These are phyloP conservation scores for Petrocephalus zakoni DNA, from an alignment of 2,113 vertebrate genomes.

Conservation along the genomic window DNA sequence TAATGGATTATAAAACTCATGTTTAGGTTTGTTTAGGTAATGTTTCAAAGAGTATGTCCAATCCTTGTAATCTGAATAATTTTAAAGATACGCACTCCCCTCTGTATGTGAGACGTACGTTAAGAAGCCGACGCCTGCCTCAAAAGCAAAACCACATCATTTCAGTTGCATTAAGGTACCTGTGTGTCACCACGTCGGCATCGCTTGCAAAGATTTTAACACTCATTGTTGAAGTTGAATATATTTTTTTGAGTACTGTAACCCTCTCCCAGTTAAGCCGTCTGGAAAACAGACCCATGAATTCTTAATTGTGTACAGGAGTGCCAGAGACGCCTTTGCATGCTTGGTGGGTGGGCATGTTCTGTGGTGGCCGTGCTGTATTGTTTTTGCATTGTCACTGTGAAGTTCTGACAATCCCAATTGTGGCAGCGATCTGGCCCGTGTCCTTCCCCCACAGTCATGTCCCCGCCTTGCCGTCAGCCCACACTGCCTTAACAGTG, in stretches of 20 bases:
- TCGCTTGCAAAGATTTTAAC: neutral
- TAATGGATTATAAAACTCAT: neutral
- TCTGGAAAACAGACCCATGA: neutral
- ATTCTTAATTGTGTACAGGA: constrained; percentile 3
- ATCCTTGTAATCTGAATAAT: neutral
- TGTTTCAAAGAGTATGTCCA: neutral
- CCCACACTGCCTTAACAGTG: constrained; percentile 2
- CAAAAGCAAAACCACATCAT: neutral
- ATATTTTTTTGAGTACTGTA: constrained; percentile 28
- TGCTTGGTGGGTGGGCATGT: constrained; percentile 24
- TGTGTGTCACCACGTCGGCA: neutral
- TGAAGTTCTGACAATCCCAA: constrained; percentile 41
- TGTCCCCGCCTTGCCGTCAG: neutral
- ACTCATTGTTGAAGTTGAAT: constrained; percentile 11
- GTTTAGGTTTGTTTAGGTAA: neutral
- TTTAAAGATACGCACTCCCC: neutral
- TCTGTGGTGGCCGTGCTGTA: constrained; percentile 11
- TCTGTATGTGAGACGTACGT: neutral
- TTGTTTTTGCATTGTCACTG: constrained; percentile 37
- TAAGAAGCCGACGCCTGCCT: neutral
- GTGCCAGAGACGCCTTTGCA: constrained; percentile 20
- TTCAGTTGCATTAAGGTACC: neutral
- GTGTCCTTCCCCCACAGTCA: neutral
- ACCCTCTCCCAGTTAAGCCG: neutral
- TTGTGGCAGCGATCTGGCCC: neutral